Conservation (phyloP, 2,797 vertebrate genomes). For the Lacerta agilis region DNA sequence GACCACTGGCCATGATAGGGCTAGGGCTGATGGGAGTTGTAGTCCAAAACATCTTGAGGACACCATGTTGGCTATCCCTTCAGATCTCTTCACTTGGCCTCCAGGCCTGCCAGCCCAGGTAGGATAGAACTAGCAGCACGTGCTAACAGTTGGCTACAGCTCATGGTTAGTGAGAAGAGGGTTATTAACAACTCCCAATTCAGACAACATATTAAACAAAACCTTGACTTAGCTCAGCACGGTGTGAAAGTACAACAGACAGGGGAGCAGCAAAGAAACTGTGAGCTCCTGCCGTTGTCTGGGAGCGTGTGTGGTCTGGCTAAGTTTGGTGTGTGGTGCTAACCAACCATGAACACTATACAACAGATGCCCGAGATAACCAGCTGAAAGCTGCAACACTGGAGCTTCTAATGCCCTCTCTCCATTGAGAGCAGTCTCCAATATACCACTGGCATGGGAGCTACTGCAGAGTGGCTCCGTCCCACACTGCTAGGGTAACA, state of each 20-base stretch:
- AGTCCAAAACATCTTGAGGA: no score
- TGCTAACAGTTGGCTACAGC: background rate
- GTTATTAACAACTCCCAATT: no score
- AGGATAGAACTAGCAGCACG: background rate
- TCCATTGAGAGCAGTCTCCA: background rate
- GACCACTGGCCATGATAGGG: no score
- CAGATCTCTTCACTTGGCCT: background rate
- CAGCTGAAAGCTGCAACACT: background rate
- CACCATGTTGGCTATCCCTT: no score
- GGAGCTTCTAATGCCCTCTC: background rate
- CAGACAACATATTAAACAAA: no score
- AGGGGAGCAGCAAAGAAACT: no score
- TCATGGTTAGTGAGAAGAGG: no score
- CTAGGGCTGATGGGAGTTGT: no score
- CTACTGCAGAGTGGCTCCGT: background rate
- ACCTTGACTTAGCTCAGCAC: no score
- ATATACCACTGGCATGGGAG: background rate
- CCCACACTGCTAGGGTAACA: background rate
- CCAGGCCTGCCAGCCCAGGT: background rate
- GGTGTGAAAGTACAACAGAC: no score
- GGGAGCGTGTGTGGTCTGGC: background rate
- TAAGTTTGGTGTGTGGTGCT: background rate
- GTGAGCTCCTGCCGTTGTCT: background rate
- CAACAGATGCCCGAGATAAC: slow-evolving; percentile 1
- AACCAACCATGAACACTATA: background rate